Evolutionary conservation across 2,797 vertebrate genomes (phyloP), one percentile per base, ranked within the genome.

Genomic region (Epinephelus malabaricus): DNA sequence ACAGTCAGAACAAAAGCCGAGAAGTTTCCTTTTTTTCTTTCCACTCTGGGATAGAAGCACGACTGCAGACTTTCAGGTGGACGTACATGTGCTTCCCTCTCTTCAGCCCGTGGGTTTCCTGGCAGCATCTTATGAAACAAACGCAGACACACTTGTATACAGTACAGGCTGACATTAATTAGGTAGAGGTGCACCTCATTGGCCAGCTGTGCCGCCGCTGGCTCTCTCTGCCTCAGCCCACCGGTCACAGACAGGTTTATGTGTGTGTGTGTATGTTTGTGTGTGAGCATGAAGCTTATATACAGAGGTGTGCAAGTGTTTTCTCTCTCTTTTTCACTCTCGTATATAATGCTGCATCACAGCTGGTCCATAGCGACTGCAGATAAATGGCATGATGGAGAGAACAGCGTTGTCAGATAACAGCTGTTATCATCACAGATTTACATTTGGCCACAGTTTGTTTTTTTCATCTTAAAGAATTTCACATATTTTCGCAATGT

Each of bases 91-190:
- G 83, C 54, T 75, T 59, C 51, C 59, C 76, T 71, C 55, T 77
- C 3, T 61, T 83, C 73, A 72, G 70, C 69, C 72, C n/a, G 40
- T 67, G 46, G 66, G 50, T 71, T 79, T 40, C 55, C 74, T 69
- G 53, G 71, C 70, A 84, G 85, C 21, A 46, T 62, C 54, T 82
- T 81, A 81, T 85, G 76, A 88, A 84, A 82, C 78, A 79, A 73
- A 79, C n/a, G 14, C 19, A 79, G 38, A 58, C 23, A 51, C 27
- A 19, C 55, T 21, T 19, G 17, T 19, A 54, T 2, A 61, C 64
- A 55, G 55, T 54, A 34, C 49, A 84, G 46, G 47, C 66, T 1
- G 38, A 83, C 59, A 64, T 56, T 89, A 86, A 91, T 93, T 87
- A 81, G 74, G 71, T 56, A 27, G 75, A 71, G 55, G 54, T 77